Conservation (phyloP, 2,888 invertebrate genomes). For the Trichacis sp. region DNA sequence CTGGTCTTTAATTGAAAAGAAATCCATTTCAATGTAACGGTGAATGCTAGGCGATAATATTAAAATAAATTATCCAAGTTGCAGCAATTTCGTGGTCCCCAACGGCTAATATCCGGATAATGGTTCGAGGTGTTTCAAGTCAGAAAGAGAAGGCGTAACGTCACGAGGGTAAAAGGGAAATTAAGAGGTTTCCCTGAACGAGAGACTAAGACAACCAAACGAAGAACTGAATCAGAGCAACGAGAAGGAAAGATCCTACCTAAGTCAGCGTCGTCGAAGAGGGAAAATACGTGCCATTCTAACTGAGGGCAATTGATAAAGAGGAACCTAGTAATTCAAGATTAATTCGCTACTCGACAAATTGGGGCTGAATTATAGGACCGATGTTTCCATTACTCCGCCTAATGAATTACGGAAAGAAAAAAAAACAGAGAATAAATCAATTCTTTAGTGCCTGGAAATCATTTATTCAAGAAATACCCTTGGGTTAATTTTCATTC, state of each 20-base stretch:
- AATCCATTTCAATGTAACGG: constrained; percentile 56
- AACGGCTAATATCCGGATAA: constrained; percentile 68
- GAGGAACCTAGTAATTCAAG: constrained; percentile 61
- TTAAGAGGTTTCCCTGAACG: constrained; percentile 36
- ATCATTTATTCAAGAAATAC: constrained; percentile 28
- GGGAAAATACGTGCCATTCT: constrained; percentile 33
- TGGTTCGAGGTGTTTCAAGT: constrained; percentile 58
- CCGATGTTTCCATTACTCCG: constrained; percentile 9
- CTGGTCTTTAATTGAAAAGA: constrained; percentile 60
- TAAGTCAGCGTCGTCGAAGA: constrained; percentile 27
- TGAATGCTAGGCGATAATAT: constrained; percentile 60
- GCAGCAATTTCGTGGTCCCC: constrained; percentile 66
- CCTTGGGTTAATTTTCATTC: constrained; percentile 67
- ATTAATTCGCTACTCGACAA: constrained; percentile 56
- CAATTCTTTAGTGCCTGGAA: constrained; percentile 16
- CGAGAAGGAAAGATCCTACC: constrained; percentile 10
- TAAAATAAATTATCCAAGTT: constrained; percentile 68
- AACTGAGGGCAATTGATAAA: constrained; percentile 62
- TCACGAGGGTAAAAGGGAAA: constrained; percentile 37
- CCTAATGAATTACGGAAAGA: not conserved
- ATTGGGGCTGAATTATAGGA: constrained; percentile 48
- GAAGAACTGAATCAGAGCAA: constrained; percentile 12
- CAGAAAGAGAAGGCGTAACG: constrained; percentile 26
- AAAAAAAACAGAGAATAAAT: constrained; percentile 6
- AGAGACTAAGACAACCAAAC: constrained; percentile 14